Evolutionary conservation across 1,140 invertebrate species (phyloP).

Genomic region (Diabrotica undecimpunctata): DNA sequence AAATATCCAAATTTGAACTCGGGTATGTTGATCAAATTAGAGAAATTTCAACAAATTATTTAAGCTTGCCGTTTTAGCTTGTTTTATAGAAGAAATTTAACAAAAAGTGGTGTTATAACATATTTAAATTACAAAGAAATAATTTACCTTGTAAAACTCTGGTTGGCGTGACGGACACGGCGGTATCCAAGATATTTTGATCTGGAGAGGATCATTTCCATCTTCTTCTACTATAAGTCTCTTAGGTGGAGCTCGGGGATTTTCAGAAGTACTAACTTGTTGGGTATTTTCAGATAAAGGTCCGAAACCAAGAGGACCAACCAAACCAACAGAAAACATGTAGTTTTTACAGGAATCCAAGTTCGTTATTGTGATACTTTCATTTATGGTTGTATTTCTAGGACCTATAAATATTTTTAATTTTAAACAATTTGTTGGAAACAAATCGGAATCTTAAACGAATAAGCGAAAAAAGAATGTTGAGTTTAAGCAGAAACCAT

Average conservation of each 20-base stretch:
- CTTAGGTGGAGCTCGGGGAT: constrained; percentile 59
- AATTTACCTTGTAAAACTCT: constrained; percentile 35
- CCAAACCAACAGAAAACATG: constrained; percentile 66
- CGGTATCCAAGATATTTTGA: constrained; percentile 51
- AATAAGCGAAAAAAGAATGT: no score
- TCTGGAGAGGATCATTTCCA: constrained; percentile 26
- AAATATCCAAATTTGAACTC: no score
- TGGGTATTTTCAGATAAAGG: constrained; percentile 54
- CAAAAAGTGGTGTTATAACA: no score
- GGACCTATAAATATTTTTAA: constrained; percentile 48
- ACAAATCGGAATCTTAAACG: no score
- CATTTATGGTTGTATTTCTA: constrained; percentile 55
- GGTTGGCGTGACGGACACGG: constrained; percentile 44
- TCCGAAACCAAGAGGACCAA: constrained; percentile 60
- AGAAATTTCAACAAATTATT: no score
- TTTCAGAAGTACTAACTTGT: constrained; percentile 60
- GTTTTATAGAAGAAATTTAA: no score
- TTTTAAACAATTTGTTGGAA: no score
- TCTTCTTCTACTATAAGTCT: constrained; percentile 45
- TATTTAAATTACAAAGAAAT: no score
- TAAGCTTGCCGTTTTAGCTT: no score
- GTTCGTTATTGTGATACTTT: constrained; percentile 56
- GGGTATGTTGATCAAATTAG: no score
- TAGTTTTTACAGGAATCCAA: constrained; percentile 72
- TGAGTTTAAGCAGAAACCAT: no score